phyloP scores from a whole-genome alignment of 2,113 vertebrate genomes.

The Pelusios castaneus region DNA sequence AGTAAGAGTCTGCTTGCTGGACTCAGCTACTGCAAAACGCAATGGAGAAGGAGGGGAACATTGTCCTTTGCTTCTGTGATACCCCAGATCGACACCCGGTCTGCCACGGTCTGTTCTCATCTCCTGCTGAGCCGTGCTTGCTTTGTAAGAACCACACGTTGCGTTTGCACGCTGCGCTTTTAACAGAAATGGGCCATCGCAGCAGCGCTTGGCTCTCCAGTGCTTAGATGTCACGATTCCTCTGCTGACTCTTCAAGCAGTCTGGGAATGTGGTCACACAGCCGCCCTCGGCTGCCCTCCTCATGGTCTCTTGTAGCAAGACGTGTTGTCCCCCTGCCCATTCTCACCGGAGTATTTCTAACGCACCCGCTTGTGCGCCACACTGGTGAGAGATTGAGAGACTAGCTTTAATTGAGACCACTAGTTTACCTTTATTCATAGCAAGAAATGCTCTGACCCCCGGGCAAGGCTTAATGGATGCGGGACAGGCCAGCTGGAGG shows the following conservation, averaged over 20 bases:
- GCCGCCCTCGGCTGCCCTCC: neutral
- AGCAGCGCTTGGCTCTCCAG: neutral
- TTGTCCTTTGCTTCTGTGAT: neutral
- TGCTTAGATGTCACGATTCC: neutral
- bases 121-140: neutral
- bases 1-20: neutral
- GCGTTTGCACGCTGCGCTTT: neutral
- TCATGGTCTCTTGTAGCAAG: neutral
- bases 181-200: neutral
- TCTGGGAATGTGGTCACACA: neutral
- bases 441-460: neutral
- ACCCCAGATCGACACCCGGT: neutral
- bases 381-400: neutral
- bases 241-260: neutral
- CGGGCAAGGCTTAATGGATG: too few species aligned
- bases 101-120: neutral
- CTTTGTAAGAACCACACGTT: neutral
- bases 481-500: rapidly evolving
- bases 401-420: neutral
- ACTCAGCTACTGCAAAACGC: neutral
- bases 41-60: neutral
- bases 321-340: neutral
- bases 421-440: neutral
- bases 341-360: neutral
- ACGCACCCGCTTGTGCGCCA: neutral